A percentile compares a stretch with the other conserved stretches of the same genome.
These are phyloP conservation scores for Adrianichthys oophorus DNA, from an alignment of 2,797 vertebrate genomes.

Conservation along the genomic window DNA sequence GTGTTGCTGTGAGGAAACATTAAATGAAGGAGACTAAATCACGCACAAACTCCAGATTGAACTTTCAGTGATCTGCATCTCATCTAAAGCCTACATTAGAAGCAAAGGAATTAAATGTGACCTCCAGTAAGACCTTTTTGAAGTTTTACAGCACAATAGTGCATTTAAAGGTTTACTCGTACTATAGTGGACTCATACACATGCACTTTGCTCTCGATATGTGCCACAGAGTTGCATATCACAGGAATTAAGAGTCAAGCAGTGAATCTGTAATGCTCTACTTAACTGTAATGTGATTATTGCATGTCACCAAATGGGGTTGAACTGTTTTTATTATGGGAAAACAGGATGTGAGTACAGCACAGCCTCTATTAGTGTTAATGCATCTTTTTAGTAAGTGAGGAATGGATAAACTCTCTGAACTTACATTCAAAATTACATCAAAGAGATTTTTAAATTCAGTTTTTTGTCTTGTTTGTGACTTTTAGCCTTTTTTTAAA, in stretches of 20 bases:
- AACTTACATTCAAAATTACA: too few relatives aligned
- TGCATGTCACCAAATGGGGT: too few relatives aligned
- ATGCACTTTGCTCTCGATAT: neutral
- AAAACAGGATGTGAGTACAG: too few relatives aligned
- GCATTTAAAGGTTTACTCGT: constrained; percentile 2
- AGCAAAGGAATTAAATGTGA: constrained; percentile 23
- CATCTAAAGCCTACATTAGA: constrained; percentile 39
- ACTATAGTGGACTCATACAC: constrained; percentile 2
- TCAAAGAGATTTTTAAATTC: too few relatives aligned
- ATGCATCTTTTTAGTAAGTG: too few relatives aligned
- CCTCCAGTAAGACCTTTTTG: constrained; percentile 13
- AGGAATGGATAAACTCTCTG: too few relatives aligned
- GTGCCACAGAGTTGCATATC: neutral
- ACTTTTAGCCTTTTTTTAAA: too few relatives aligned
- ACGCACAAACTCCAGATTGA: constrained; percentile 30
- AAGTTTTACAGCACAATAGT: constrained; percentile 7
- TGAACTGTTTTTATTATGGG: too few relatives aligned
- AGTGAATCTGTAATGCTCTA: neutral
- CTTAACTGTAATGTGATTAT: too few relatives aligned
- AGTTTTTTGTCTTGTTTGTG: too few relatives aligned
- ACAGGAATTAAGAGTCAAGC: neutral
- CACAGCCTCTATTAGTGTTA: too few relatives aligned
- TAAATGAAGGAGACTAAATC: constrained; percentile 36
- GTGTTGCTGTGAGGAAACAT: constrained; percentile 2
- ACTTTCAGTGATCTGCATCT: constrained; percentile 32